These are phyloP conservation scores for Bubo bubo DNA, from an alignment of 2,113 vertebrate species.

Conservation along the genomic window DNA sequence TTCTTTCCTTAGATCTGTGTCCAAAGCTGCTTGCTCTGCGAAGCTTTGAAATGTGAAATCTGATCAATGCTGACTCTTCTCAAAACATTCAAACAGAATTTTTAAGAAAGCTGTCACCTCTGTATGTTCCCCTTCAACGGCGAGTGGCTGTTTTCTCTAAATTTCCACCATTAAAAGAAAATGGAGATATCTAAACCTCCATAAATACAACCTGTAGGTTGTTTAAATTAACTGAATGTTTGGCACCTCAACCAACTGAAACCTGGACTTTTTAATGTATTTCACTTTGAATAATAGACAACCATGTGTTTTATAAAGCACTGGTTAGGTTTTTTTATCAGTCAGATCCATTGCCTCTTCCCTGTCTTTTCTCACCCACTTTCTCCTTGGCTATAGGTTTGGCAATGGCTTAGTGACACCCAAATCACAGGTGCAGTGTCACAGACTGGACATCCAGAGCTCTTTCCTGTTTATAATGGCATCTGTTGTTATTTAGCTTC, in stretches of 20 bases:
- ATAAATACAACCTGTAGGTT: neutral
- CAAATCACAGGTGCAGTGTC: neutral
- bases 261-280: neutral
- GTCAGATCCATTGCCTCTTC: neutral
- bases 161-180: neutral
- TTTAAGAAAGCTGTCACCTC: conserved; percentile 53
- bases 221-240: neutral
- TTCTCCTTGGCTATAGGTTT: neutral
- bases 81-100: conserved; percentile 59
- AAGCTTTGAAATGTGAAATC: conserved; percentile 47
- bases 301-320: neutral
- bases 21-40: conserved; percentile 30
- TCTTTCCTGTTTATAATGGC: neutral
- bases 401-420: neutral
- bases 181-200: neutral
- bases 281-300: neutral
- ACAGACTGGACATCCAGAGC: neutral
- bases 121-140: neutral
- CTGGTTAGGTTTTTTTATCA: neutral
- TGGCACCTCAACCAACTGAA: neutral
- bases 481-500: neutral
- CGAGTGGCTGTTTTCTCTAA: neutral
- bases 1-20: conserved; percentile 47
- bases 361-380: neutral
- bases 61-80: conserved; percentile 38